phyloP scores from a whole-genome alignment of 2,113 vertebrate species.

The Sylvilagus bachmani region DNA sequence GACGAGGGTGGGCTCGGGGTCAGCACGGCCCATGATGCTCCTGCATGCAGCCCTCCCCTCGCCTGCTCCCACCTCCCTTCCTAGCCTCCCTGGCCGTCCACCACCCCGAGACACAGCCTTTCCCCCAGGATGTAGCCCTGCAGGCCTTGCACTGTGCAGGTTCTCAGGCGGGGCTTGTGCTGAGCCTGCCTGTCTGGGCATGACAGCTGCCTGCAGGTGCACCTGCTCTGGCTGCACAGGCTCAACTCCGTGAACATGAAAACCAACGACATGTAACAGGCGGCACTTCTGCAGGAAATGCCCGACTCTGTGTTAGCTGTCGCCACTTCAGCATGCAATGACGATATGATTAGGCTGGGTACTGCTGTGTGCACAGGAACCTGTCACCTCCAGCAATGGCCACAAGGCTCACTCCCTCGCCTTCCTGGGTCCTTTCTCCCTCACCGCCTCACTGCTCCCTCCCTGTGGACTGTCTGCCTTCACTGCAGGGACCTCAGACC shows the following conservation, averaged over 20 bases:
- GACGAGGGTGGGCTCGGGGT: background rate
- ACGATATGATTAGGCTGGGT: accelerated
- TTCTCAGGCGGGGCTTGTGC: background rate
- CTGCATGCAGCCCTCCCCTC: background rate
- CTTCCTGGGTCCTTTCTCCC: background rate
- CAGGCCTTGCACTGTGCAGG: background rate
- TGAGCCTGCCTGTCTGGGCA: background rate
- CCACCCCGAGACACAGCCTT: background rate
- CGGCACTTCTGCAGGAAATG: accelerated
- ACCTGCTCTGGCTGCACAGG: too few species aligned
- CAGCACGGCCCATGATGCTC: background rate
- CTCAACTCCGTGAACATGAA: background rate
- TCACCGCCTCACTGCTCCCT: background rate
- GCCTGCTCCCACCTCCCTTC: too few species aligned
- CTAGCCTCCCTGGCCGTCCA: background rate
- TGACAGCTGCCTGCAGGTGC: too few species aligned
- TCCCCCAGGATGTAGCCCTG: too few species aligned
- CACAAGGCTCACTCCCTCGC: background rate
- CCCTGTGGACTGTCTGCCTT: too few species aligned
- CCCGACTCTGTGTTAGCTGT: background rate
- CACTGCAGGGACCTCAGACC: too few species aligned
- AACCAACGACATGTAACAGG: background rate
- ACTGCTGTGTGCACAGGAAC: background rate
- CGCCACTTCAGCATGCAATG: too few species aligned
- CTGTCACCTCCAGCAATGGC: background rate